phyloP scores from a whole-genome alignment of 2,888 invertebrate species.

The Eupsilia transversa region DNA sequence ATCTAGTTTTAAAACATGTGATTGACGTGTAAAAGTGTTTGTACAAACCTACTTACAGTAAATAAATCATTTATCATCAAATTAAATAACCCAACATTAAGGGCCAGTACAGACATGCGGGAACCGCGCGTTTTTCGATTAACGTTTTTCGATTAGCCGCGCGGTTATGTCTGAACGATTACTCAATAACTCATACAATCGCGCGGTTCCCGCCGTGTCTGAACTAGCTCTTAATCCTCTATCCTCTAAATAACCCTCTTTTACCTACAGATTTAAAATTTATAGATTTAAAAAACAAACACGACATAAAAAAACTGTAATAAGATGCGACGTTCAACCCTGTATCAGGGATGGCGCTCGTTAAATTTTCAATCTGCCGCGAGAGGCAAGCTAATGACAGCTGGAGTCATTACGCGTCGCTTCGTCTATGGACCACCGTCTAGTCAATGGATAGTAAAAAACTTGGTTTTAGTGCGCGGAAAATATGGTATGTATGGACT shows the following conservation, averaged over 20 bases:
- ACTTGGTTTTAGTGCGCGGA: constrained; percentile 41
- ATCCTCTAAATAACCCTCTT: not conserved
- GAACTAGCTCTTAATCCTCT: too few relatives aligned
- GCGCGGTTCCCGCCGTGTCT: too few relatives aligned
- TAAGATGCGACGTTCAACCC: constrained; percentile 55
- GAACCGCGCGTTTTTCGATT: too few relatives aligned
- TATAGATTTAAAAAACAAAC: constrained; percentile 63
- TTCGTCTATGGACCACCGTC: constrained; percentile 55
- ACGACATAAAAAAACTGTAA: constrained; percentile 44
- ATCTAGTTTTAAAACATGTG: too few relatives aligned
- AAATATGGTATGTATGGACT: constrained; percentile 40
- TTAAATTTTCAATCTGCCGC: constrained; percentile 67
- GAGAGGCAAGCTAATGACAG: constrained; percentile 72
- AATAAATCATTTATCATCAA: too few relatives aligned
- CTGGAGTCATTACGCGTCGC: constrained; percentile 73
- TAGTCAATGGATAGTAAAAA: constrained; percentile 63
- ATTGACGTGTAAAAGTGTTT: too few relatives aligned
- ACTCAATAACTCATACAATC: too few relatives aligned
- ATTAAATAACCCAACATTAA: not conserved
- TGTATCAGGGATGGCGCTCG: constrained; percentile 63
- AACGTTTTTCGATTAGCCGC: too few relatives aligned
- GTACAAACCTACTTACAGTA: too few relatives aligned
- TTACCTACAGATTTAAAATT: constrained; percentile 56
- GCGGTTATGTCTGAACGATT: too few relatives aligned
- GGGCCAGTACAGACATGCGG: too few relatives aligned